phyloP scores from a whole-genome alignment of 2,113 vertebrate genomes.

The Perca flavescens region DNA sequence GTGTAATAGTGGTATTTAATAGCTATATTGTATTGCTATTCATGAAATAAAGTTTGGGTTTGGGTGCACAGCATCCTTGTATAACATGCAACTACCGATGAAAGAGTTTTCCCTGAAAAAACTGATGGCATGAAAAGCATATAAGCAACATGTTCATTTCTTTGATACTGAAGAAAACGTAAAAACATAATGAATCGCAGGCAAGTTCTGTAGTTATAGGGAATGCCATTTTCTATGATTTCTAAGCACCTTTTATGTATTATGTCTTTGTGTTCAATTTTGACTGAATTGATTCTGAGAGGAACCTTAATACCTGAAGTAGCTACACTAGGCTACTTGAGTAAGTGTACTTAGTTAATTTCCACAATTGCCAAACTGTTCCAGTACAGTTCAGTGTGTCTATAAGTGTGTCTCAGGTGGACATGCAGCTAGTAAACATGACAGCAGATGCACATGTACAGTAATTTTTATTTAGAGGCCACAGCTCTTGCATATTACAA shows the following conservation, averaged over 20 bases:
- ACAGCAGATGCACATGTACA: conserved; percentile 86
- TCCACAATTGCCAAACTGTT: not conserved
- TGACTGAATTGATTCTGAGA: not conserved
- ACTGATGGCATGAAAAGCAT: not conserved
- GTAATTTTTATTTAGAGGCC: conserved; percentile 98
- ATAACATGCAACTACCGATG: conserved; percentile 34
- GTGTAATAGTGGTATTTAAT: conserved; percentile 96
- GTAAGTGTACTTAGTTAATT: not conserved
- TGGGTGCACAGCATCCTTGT: conserved; percentile 86
- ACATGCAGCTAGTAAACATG: conserved; percentile 45
- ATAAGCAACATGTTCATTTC: not conserved
- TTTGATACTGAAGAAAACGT: too few species aligned
- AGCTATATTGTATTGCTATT: conserved; percentile 96
- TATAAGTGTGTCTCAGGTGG: not conserved
- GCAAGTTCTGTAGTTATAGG: too few species aligned
- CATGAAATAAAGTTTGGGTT: conserved; percentile 97
- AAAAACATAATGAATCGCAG: too few species aligned
- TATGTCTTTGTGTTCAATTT: not conserved
- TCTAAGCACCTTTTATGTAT: too few species aligned
- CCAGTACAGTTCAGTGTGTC: not conserved
- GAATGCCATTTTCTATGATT: not conserved
- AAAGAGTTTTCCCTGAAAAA: conserved; percentile 19
- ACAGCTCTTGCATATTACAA: conserved; percentile 99
- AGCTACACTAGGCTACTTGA: not conserved
- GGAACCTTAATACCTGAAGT: not conserved